Evolutionary conservation across 2,888 invertebrate species (phyloP), one percentile per base, ranked within the genome.

Genomic region (Crossocerus cetratus): DNA sequence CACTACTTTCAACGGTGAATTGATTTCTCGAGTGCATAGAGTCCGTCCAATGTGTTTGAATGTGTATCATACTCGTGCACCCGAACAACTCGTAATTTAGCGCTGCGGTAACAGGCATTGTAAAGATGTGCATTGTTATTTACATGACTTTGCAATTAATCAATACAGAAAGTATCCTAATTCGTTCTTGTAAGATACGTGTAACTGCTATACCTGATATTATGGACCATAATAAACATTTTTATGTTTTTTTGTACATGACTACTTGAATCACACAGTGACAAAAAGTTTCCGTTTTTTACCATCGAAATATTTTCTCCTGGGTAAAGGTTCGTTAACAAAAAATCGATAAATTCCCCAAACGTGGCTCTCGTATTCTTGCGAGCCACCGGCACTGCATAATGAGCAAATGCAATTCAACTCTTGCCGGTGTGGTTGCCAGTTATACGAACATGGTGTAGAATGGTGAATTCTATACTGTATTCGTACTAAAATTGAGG

Each of bases 171-270:
- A 70, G 63, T 72, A 81, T 80, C 65, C 44, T 69, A 74, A 72
- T 61, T 70, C 74, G 61, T 73, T 73, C 72, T 71, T 59, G 58
- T 71, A 68, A 72, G 20, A 16, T 81, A 75, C 77, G 70, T 85
- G 79, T 86, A 84, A 84, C 63, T 70, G 69, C 74, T 84, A 85
- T 84, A 82, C 75, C 81, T 83, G 83, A 83, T 81, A 83, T 83
- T 81, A 85, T 81, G 81, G 83, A 85, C 82, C 83, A 84, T 81
- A 86, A 87, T 86, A 84, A 49, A 87, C 86, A 68, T 86, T 86
- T 87, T 86, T 85, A 87, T 87, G 86, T 87, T 87, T 32, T 32
- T 32, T 32, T 32, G 32, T 32, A 32, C 11, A 32, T 5, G 32
- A 32, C 32, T 32, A 32, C 32, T 32, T 32, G 1, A 32, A 11